phyloP scores from a whole-genome alignment of 2,113 vertebrate species.

The Piliocolobus tephrosceles region DNA sequence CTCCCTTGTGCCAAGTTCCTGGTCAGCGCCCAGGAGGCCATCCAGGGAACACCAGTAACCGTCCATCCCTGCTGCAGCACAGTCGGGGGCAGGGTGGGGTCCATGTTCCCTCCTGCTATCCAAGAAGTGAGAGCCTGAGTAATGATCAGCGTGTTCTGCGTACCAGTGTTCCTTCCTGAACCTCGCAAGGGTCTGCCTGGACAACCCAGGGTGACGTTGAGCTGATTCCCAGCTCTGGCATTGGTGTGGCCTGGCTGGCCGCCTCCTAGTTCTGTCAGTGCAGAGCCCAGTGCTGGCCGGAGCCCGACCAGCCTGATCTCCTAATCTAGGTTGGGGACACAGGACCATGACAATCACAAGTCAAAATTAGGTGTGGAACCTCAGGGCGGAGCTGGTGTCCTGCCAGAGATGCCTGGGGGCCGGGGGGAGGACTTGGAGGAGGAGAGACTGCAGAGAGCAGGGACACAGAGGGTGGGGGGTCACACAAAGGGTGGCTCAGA shows the following conservation, averaged over 20 bases:
- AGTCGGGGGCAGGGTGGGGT: too few relatives aligned
- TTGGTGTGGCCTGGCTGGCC: background rate
- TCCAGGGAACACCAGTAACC: background rate
- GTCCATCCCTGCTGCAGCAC: background rate
- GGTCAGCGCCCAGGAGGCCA: background rate
- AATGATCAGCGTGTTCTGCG: background rate
- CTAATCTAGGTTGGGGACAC: accelerated
- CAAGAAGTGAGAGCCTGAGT: background rate
- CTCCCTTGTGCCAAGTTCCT: background rate
- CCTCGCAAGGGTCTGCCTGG: too few relatives aligned
- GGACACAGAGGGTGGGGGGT: background rate
- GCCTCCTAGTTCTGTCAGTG: accelerated
- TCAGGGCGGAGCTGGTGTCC: background rate
- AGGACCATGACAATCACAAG: too few relatives aligned
- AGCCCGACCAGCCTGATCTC: background rate
- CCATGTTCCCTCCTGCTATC: background rate
- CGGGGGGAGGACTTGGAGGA: too few relatives aligned
- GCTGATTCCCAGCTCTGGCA: background rate
- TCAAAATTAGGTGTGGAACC: accelerated
- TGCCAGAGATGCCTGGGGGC: background rate
- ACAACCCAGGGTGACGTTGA: background rate
- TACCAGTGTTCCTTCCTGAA: too few relatives aligned
- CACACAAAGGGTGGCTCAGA: background rate
- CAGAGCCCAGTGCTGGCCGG: background rate
- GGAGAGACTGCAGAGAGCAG: background rate